Evolutionary conservation across 2,888 invertebrate genomes (phyloP).

Genomic region (Caradrina clavipalpis): DNA sequence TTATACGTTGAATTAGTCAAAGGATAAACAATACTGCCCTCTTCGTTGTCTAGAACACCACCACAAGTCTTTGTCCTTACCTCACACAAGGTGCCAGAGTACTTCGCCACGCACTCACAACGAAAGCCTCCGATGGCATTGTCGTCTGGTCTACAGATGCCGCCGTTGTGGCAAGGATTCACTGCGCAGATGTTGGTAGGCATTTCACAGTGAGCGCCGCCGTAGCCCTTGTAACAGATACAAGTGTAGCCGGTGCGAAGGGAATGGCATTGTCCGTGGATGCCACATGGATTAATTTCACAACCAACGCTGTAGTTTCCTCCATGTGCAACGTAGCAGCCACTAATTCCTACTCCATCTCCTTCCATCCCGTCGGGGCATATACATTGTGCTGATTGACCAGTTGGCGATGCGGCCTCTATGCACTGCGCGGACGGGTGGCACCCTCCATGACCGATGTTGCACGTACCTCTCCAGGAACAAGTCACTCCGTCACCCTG

Average conservation of each 20-base stretch:
- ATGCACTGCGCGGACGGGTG: slow-evolving; percentile 95
- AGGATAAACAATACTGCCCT: slow-evolving; percentile 93
- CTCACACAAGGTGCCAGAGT: slow-evolving; percentile 93
- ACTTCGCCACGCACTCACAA: slow-evolving; percentile 93
- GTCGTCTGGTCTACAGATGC: slow-evolving; percentile 91
- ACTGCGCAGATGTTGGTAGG: slow-evolving; percentile 91
- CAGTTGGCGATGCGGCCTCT: slow-evolving; percentile 91
- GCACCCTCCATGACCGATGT: slow-evolving; percentile 96
- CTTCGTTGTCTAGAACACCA: slow-evolving; percentile 82
- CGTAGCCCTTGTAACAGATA: slow-evolving; percentile 91
- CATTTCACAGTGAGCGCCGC: slow-evolving; percentile 92
- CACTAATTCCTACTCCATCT: slow-evolving; percentile 94
- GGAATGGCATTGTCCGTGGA: slow-evolving; percentile 91
- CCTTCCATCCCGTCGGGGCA: slow-evolving; percentile 96
- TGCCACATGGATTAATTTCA: slow-evolving; percentile 88
- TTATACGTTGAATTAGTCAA: slow-evolving; percentile 88
- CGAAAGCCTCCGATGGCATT: slow-evolving; percentile 76
- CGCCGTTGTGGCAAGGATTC: slow-evolving; percentile 96
- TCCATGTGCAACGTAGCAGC: slow-evolving; percentile 91
- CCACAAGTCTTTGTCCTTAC: slow-evolving; percentile 82
- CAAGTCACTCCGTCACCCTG: slow-evolving; percentile 96
- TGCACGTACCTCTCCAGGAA: slow-evolving; percentile 92
- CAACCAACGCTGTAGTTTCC: slow-evolving; percentile 84
- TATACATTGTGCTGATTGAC: slow-evolving; percentile 92
- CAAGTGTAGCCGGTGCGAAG: slow-evolving; percentile 88